phyloP scores from a whole-genome alignment of 2,797 vertebrate species.

The Botia kubotai region DNA sequence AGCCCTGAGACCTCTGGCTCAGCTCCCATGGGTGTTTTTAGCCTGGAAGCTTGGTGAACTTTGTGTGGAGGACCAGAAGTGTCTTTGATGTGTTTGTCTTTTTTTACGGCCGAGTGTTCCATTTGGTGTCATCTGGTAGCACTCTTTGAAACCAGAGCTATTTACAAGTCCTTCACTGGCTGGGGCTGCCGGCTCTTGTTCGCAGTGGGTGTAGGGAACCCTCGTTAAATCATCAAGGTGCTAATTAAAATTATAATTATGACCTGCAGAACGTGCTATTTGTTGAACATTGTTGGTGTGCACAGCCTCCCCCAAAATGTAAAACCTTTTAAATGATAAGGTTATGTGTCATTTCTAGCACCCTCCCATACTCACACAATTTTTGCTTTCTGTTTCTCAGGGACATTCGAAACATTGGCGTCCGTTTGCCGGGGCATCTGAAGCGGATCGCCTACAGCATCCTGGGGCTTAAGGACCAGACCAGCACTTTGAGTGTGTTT shows the following conservation, averaged over 20 bases:
- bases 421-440: conserved; percentile 92
- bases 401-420: conserved; percentile 91
- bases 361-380: conserved; percentile 36
- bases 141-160: conserved; percentile 75
- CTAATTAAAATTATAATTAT: conserved; percentile 75
- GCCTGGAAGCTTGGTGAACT: conserved; percentile 65
- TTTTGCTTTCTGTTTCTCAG: conserved; percentile 72
- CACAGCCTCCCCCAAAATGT: conserved; percentile 1
- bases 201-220: conserved; percentile 75
- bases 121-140: conserved; percentile 78
- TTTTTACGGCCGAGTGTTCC: conserved; percentile 73
- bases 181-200: conserved; percentile 74
- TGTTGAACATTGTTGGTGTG: conserved; percentile 10
- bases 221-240: conserved; percentile 79
- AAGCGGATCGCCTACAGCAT: conserved; percentile 96
- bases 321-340: conserved; percentile 4
- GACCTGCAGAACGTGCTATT: conserved; percentile 44
- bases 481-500: conserved; percentile 86
- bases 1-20: conserved; percentile 57
- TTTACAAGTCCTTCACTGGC: conserved; percentile 71
- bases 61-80: conserved; percentile 64
- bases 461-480: conserved; percentile 92
- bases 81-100: conserved; percentile 77
- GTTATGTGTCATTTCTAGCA: background rate
- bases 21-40: conserved; percentile 60